Percentiles rank a stretch among this genome's conserved stretches.
Evolutionary conservation across 1,140 invertebrate genomes (phyloP).

Genomic region (Periplaneta americana): DNA sequence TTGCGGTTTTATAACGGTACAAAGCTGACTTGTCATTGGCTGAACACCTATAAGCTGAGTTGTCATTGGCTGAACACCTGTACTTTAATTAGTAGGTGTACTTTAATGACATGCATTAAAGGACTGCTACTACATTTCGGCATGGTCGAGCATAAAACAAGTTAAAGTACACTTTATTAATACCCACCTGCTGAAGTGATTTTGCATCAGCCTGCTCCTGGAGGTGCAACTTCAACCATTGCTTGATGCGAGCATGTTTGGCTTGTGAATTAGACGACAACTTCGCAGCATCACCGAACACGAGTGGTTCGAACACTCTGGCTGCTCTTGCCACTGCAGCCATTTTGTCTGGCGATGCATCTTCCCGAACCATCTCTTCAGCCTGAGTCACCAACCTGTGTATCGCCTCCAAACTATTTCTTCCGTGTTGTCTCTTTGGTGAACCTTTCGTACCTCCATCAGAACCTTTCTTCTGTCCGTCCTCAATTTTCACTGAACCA

Average conservation of each 20-base stretch:
- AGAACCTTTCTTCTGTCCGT: background rate
- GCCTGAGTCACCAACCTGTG: constrained; percentile 61
- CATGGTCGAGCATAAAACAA: too few species aligned
- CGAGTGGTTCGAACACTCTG: constrained; percentile 44
- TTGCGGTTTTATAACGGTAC: too few species aligned
- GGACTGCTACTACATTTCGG: too few species aligned
- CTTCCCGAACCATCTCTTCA: constrained; percentile 56
- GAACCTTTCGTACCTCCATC: too few species aligned
- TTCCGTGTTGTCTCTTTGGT: background rate
- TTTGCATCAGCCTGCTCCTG: background rate
- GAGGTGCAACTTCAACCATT: constrained; percentile 56
- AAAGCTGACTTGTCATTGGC: too few species aligned
- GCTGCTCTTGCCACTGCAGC: constrained; percentile 26
- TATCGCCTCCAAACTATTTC: constrained; percentile 39
- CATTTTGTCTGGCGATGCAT: constrained; percentile 33
- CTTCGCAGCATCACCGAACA: constrained; percentile 41
- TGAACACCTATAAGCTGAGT: too few species aligned
- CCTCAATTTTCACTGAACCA: too few species aligned
- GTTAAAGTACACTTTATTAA: too few species aligned
- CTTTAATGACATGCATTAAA: too few species aligned
- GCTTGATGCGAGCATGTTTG: constrained; percentile 61
- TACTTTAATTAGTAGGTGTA: too few species aligned
- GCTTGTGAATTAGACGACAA: constrained; percentile 32
- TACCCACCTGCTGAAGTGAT: background rate
- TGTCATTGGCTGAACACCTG: too few species aligned